Evolutionary conservation across 1,140 invertebrate genomes (phyloP).

Genomic region (Drosophila lini): DNA sequence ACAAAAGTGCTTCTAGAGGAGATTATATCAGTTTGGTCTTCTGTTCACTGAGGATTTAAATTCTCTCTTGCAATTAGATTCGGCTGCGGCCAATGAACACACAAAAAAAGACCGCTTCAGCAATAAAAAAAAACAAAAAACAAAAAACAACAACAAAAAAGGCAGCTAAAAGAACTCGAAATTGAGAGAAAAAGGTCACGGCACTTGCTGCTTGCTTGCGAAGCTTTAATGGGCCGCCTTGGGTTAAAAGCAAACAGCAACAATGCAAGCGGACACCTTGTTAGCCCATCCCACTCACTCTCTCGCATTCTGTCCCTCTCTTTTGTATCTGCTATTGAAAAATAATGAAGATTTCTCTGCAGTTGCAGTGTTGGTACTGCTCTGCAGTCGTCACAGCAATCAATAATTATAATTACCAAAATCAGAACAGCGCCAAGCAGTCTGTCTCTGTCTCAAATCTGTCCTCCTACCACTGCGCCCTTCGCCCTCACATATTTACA

Average conservation of each 20-base stretch:
- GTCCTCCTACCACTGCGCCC: not conserved
- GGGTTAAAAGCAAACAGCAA: conserved; percentile 40
- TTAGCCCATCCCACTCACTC: conserved; percentile 8
- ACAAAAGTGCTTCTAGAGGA: not conserved
- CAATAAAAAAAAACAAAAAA: conserved; percentile 28
- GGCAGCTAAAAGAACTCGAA: conserved; percentile 51
- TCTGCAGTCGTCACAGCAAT: conserved; percentile 30
- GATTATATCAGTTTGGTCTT: conserved; percentile 4
- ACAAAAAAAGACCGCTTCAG: conserved; percentile 29
- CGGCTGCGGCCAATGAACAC: conserved; percentile 51
- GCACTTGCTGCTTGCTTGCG: conserved; percentile 64
- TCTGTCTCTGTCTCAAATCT: conserved; percentile 30
- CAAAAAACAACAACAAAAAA: not conserved
- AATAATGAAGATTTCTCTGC: conserved; percentile 63
- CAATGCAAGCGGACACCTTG: conserved; percentile 39
- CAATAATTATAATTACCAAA: conserved; percentile 36
- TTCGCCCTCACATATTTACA: conserved; percentile 1
- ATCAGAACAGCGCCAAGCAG: conserved; percentile 41
- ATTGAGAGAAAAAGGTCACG: conserved; percentile 77
- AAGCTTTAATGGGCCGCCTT: conserved; percentile 75
- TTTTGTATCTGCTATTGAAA: conserved; percentile 23
- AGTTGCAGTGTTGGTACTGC: conserved; percentile 21
- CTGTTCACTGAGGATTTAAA: conserved; percentile 43
- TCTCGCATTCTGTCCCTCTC: not conserved
- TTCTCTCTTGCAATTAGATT: conserved; percentile 68